Evolutionary conservation across 2,888 invertebrate species (phyloP).

Genomic region (Eumerus sabulonum): DNA sequence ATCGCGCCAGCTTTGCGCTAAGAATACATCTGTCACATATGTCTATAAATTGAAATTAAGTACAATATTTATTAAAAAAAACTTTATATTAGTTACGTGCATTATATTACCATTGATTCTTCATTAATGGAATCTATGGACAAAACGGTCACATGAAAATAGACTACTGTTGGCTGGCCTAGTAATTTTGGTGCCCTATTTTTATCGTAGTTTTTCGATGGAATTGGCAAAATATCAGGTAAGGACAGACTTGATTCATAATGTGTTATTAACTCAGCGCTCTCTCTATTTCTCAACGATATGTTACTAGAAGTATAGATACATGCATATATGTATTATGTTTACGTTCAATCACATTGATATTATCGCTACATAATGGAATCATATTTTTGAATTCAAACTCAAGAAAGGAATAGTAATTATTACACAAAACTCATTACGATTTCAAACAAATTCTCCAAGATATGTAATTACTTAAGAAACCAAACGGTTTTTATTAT

Average conservation of each 20-base stretch:
- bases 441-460: too few relatives aligned
- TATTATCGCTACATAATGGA: too few relatives aligned
- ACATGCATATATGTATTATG: too few relatives aligned
- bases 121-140: slow-evolving; percentile 97
- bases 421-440: too few relatives aligned
- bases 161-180: slow-evolving; percentile 92
- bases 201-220: slow-evolving; percentile 93
- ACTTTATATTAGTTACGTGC: neutral
- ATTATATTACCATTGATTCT: slow-evolving; percentile 86
- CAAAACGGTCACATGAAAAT: slow-evolving; percentile 93
- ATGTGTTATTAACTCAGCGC: slow-evolving; percentile 78
- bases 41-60: slow-evolving; percentile 82
- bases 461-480: too few relatives aligned
- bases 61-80: neutral
- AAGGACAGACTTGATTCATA: slow-evolving; percentile 86
- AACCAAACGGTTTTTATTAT: too few relatives aligned
- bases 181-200: slow-evolving; percentile 92
- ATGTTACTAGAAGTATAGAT: slow-evolving; percentile 43
- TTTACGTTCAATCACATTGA: too few relatives aligned
- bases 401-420: too few relatives aligned
- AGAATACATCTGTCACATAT: slow-evolving; percentile 94
- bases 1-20: slow-evolving; percentile 96
- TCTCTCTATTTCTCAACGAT: slow-evolving; percentile 76
- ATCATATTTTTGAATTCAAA: too few relatives aligned
- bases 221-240: slow-evolving; percentile 90